Evolutionary conservation across 2,888 invertebrate genomes (phyloP).

Genomic region (Acleris sparsana): DNA sequence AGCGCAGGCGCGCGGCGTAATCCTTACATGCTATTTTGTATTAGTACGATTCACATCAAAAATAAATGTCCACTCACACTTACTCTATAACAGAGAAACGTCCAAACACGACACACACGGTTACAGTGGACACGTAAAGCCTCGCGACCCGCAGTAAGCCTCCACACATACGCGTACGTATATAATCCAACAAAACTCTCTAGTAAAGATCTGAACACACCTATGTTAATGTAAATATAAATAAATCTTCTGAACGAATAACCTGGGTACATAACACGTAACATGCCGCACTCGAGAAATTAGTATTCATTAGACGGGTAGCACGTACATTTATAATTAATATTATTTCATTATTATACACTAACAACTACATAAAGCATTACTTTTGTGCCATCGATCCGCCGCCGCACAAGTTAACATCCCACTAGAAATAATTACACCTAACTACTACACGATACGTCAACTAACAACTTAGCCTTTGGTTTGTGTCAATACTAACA

Average conservation of each 20-base stretch:
- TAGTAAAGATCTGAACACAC: constrained; percentile 2
- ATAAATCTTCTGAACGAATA: constrained; percentile 1
- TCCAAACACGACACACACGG: constrained; percentile 39
- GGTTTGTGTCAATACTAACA: constrained; percentile 38
- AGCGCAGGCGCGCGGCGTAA: constrained; percentile 37
- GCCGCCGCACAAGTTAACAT: constrained; percentile 36
- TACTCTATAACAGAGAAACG: constrained; percentile 57
- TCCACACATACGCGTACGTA: constrained; percentile 42
- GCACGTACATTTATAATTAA: constrained; percentile 64
- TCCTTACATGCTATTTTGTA: constrained; percentile 49
- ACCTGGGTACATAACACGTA: constrained; percentile 1
- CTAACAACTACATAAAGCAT: constrained; percentile 78
- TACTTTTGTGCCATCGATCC: constrained; percentile 66
- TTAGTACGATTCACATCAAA: constrained; percentile 65
- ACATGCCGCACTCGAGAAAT: constrained; percentile 34
- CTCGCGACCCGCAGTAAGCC: constrained; percentile 38
- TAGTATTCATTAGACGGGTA: constrained; percentile 52
- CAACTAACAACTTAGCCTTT: constrained; percentile 38
- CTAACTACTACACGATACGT: constrained; percentile 24
- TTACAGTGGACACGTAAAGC: constrained; percentile 36
- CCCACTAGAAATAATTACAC: constrained; percentile 20
- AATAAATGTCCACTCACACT: constrained; percentile 60
- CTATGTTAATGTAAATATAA: constrained; percentile 2
- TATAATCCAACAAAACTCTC: constrained; percentile 37
- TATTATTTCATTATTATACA: constrained; percentile 59